A percentile compares a stretch with the other conserved stretches of the same genome.
Evolutionary conservation across 2,797 vertebrate species (phyloP).

Genomic region (Acipenser ruthenus): DNA sequence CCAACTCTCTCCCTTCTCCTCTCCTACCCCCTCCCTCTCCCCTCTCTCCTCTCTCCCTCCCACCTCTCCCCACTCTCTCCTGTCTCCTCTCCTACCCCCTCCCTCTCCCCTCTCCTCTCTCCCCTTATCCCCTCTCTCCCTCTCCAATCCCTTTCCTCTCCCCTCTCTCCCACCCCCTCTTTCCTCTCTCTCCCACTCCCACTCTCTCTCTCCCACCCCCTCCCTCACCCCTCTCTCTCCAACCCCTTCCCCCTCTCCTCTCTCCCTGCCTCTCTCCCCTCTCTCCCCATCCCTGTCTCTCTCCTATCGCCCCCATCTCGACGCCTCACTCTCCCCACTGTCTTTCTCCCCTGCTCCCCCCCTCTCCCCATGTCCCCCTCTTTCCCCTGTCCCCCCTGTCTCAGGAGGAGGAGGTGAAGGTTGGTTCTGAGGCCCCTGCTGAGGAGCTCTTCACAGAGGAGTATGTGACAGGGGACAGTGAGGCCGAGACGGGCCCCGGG

Average conservation of each 20-base stretch:
- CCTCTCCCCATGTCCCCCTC: slow-evolving; percentile 16
- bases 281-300: slow-evolving; percentile 4
- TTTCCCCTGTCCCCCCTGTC: neutral
- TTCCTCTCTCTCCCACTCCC: slow-evolving; percentile 36
- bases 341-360: neutral
- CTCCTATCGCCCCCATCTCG: slow-evolving; percentile 7
- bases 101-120: neutral
- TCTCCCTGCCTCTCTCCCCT: slow-evolving; percentile 13
- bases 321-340: slow-evolving; percentile 21
- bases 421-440: slow-evolving; percentile 42
- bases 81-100: slow-evolving; percentile 20
- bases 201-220: neutral
- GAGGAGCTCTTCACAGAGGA: slow-evolving; percentile 67
- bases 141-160: slow-evolving; percentile 30
- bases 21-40: slow-evolving; percentile 4
- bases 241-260: neutral
- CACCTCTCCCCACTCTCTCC: slow-evolving; percentile 16
- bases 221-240: slow-evolving; percentile 8
- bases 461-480: slow-evolving; percentile 58
- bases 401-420: slow-evolving; percentile 39
- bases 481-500: slow-evolving; percentile 39
- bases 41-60: slow-evolving; percentile 17
- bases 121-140: slow-evolving; percentile 5
- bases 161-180: slow-evolving; percentile 26
- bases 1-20: neutral